Base-by-base conservation (phyloP, 2,888 invertebrate species). In the Gnatocerus cornutus region DNA sequence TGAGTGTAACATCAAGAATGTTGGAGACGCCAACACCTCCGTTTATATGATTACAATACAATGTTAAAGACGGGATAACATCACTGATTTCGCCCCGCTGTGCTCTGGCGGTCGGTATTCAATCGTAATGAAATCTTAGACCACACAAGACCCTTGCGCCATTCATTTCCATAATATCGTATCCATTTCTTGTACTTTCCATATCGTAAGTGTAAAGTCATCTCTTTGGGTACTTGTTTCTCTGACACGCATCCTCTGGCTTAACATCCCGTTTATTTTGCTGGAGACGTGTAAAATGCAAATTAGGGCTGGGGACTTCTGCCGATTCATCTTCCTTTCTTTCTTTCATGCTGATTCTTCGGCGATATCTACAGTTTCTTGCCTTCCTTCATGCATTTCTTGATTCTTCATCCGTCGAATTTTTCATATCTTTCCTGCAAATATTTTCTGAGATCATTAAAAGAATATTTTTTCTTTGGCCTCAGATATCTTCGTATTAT, bases 141-240 rank as follows among this genome's bases (percentile, higher is more conserved):
- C 79, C 79, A 78, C 78, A 78, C 77, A 77, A 59, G 73, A 74
- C 76, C 76, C 75, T 72, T 74, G 75, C 77, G 73, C 74, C 73
- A 68, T 71, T 75, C 72, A 77, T 78, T 78, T 76, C 65, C 77
- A 78, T 78, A 77, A 73, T 70, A 73, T 72, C 62, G 62, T 63
- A 68, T 61, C 61, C 53, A 53, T 62, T 68, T 68, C 68, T 48
- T 67, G 67, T 67, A 67, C 50, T 59, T 67, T 59, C 29, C 30
- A 43, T 48, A 39, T 8, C 27, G 29, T 21, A 62, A 53, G 61
- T 62, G 68, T 62, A 45, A 62, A 68, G 68, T 68, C 68, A 68
- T 68, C 56, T 27, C 45, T 16, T 66, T 37, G 27, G 43, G 53
- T 64, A 53, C 53, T 7, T 53, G 53, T 62, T 50, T 37, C 41